Evolutionary conservation across 1,140 invertebrate species (phyloP), one percentile per base, ranked within the genome.

Genomic region (Gonioctena quinquepunctata): DNA sequence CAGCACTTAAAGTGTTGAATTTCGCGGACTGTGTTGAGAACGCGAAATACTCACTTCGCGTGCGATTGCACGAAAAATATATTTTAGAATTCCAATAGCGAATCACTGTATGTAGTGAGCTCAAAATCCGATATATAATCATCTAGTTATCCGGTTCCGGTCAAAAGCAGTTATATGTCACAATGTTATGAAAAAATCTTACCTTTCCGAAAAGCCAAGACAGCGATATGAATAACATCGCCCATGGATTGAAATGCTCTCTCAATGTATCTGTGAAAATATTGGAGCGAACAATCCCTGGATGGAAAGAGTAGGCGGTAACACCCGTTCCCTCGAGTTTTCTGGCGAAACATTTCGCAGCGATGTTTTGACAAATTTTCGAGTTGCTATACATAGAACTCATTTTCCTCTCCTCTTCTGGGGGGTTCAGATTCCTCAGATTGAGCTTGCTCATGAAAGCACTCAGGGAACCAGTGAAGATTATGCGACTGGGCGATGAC

Each of bases 301-400:
- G 33, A n/a, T 42, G 33, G 33, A 42, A 42, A 33, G 65, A 25
- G 59, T 76, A 67, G 18, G 19, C 28, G 48, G 64, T 62, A 48
- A 69, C 63, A 25, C 22, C 28, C 18, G 71, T 84, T 85, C 87
- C 86, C 86, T 87, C 79, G 18, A 93, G 74, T 69, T 85, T 83
- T 56, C 82, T 80, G 28, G 85, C 82, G 19, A 93, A 82, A 80
- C 90, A 88, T n/a, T 83, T 85, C 0, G 87, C 88, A 70, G 92
- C 92, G 1, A 92, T 82, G 11, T 90, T 78, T 66, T 91, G 87
- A 4, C 90, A 90, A 48, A 93, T 75, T 83, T 93, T 89, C 25
- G 86, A 85, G 66, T 74, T 76, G 60, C 60, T 61, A 61, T 84
- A 84, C 18, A 54, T 19, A 11, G 33, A 42, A 13, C 11, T 42